Conservation (phyloP, 2,888 invertebrate genomes). For the Thera britannica region DNA sequence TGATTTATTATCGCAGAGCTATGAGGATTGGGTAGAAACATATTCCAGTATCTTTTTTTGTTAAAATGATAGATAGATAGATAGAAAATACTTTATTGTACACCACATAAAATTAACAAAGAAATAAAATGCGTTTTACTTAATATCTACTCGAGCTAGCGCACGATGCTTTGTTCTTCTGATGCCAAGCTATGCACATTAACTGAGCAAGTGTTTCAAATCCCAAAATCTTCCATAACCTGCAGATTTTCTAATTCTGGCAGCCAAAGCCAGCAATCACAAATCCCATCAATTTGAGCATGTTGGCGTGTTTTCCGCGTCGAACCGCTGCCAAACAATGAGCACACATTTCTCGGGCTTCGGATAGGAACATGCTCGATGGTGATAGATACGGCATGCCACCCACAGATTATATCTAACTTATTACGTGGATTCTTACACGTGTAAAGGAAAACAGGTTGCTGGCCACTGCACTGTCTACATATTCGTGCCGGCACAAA, state of each 20-base stretch:
- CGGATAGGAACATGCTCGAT: conserved; percentile 43
- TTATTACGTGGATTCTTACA: conserved; percentile 13
- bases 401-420: conserved; percentile 20
- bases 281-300: conserved; percentile 60
- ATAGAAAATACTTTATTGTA: no score
- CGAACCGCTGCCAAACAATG: conserved; percentile 70
- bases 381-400: conserved; percentile 38
- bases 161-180: conserved; percentile 19
- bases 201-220: conserved; percentile 33
- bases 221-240: conserved; percentile 45
- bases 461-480: background rate
- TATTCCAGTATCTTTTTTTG: no score
- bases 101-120: no score
- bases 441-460: conserved; percentile 16
- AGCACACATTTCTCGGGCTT: conserved; percentile 48
- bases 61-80: no score
- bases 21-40: no score
- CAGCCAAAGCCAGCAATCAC: conserved; percentile 50
- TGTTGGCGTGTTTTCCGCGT: conserved; percentile 64
- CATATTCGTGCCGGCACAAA: background rate
- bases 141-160: background rate
- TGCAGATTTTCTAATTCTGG: conserved; percentile 49
- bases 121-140: no score
- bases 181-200: conserved; percentile 21
- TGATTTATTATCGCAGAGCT: no score